Conservation (phyloP, 2,888 invertebrate genomes). For the Sicus ferrugineus region DNA sequence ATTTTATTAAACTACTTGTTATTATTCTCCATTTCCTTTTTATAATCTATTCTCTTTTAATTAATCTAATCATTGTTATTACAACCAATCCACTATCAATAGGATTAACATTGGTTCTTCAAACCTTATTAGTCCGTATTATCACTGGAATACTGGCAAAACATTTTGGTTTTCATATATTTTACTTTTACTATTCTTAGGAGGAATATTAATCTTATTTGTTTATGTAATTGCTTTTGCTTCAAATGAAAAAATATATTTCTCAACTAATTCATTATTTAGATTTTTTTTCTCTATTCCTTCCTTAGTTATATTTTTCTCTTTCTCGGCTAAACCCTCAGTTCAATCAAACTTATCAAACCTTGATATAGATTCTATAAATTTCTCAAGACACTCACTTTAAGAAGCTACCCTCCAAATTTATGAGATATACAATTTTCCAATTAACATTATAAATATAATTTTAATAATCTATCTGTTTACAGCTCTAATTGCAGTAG, state of each 20-base stretch:
- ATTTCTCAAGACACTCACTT: too few species aligned
- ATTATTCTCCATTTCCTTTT: slow-evolving; percentile 42
- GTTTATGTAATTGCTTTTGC: slow-evolving; percentile 72
- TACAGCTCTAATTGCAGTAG: neutral
- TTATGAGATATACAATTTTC: too few species aligned
- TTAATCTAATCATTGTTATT: slow-evolving; percentile 63
- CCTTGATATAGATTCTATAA: too few species aligned
- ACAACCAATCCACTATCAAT: slow-evolving; percentile 67
- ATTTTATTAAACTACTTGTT: slow-evolving; percentile 74
- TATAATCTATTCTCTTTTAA: slow-evolving; percentile 47
- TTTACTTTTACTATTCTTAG: slow-evolving; percentile 71
- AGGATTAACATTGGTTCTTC: slow-evolving; percentile 67
- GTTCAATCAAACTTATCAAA: too few species aligned
- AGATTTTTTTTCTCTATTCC: too few species aligned
- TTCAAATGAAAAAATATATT: slow-evolving; percentile 72
- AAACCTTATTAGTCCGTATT: slow-evolving; percentile 67
- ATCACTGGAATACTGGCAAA: slow-evolving; percentile 65
- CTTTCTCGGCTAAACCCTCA: too few species aligned
- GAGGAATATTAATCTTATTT: slow-evolving; percentile 73
- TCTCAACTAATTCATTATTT: slow-evolving; percentile 60
- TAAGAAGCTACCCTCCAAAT: too few species aligned
- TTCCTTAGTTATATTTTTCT: too few species aligned
- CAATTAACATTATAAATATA: too few species aligned
- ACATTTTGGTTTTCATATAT: slow-evolving; percentile 71
- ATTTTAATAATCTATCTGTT: neutral